These are phyloP conservation scores for Luscinia luscinia DNA, from an alignment of 2,797 vertebrate genomes.

Conservation along the genomic window DNA sequence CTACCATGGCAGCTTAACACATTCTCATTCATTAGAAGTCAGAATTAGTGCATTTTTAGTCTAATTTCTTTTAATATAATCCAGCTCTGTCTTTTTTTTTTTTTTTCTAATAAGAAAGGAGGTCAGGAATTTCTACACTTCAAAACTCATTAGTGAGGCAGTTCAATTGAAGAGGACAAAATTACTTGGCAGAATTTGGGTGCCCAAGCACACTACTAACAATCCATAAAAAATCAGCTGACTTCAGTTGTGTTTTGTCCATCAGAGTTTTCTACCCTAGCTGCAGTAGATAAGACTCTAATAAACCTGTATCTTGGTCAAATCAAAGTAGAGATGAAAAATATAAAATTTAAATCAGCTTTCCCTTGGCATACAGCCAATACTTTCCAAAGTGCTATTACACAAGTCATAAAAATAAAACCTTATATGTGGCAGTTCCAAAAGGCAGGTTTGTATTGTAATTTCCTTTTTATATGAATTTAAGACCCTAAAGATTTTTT, in stretches of 20 bases:
- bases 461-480: background rate
- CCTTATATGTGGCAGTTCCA: background rate
- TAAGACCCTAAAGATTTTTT: background rate
- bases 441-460: background rate
- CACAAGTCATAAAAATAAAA: background rate
- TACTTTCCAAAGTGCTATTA: background rate
- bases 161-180: background rate
- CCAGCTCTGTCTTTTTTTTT: background rate
- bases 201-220: background rate
- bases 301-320: background rate
- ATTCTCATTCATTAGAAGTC: background rate
- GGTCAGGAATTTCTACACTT: slow-evolving; percentile 4
- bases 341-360: background rate
- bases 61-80: background rate
- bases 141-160: background rate
- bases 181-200: slow-evolving; percentile 3
- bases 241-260: background rate
- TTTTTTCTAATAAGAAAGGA: background rate
- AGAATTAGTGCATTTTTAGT: background rate
- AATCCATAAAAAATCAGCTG: background rate
- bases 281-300: background rate
- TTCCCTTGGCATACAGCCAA: background rate
- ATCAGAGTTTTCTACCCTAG: background rate
- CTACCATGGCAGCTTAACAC: background rate
- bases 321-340: background rate